Base-by-base conservation (phyloP, 2,797 vertebrate species). In the Cheirogaleus major region DNA sequence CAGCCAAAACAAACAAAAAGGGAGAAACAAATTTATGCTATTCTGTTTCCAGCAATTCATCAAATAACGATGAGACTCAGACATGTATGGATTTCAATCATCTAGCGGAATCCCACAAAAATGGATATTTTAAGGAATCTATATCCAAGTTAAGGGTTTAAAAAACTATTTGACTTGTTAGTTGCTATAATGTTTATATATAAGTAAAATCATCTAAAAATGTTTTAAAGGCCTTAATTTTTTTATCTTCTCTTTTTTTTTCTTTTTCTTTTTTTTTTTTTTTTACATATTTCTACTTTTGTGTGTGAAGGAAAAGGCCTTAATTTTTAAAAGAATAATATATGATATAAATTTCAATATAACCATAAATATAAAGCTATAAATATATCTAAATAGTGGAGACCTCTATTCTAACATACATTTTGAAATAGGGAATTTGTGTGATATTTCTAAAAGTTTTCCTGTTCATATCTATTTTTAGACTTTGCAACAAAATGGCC, bases 311-410 rank as follows among this genome's bases (percentile, higher is more conserved):
- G n/a, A n/a, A n/a, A n/a, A n/a, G n/a, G n/a, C n/a, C n/a, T n/a
- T n/a, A n/a, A n/a, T n/a, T n/a, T n/a, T n/a, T n/a, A 63, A 95
- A 95, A 91, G 61, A 89, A 63, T 7, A 83, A 83, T 61, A 65
- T 12, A 63, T n/a, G 10, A 70, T 48, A 41, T 23, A 84, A 23
- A 92, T 57, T 79, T 82, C 3, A 9, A 27, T 59, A 80, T 52
- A 50, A 65, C 81, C 55, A 92, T 32, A 93, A 14, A 70, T 52
- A 65, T 52, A 79, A 30, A 93, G 20, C 4, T 63, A n/a, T 75
- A 86, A 78, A 11, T 69, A 12, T 35, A 67, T 75, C 93, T 84
- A 9, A 43, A 95, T 80, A 89, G 63, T 45, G 27, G 35, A 79
- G 8, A 79, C 32, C 80, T 93, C 38, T 86, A 72, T 45, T 84